These are phyloP conservation scores for Periparus ater DNA, from an alignment of 2,797 vertebrate species.

Conservation along the genomic window DNA sequence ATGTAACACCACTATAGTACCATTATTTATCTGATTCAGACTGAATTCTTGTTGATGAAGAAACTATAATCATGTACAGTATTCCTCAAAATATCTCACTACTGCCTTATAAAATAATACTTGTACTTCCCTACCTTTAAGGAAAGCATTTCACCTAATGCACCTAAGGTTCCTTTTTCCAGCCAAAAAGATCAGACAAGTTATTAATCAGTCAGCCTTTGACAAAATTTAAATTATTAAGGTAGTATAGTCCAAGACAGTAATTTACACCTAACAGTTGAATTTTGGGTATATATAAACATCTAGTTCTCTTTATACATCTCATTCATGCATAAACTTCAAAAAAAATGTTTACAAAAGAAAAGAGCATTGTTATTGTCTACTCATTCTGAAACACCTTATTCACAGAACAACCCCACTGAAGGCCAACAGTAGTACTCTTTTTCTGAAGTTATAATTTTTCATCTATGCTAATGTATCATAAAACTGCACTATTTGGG, in stretches of 20 bases:
- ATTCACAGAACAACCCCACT: background rate
- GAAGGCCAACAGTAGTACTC: background rate
- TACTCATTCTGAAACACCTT: background rate
- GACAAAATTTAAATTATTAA: background rate
- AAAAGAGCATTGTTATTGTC: background rate
- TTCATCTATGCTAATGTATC: background rate
- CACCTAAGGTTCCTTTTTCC: background rate
- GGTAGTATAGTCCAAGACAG: background rate
- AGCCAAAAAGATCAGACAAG: background rate
- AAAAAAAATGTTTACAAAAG: background rate
- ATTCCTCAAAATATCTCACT: background rate
- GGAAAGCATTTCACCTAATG: background rate
- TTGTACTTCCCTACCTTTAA: background rate
- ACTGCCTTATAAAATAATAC: background rate
- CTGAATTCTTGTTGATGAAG: background rate
- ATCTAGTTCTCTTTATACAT: background rate
- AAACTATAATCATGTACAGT: background rate
- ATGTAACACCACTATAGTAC: background rate
- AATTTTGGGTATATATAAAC: background rate
- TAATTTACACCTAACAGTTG: background rate
- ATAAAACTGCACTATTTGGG: background rate
- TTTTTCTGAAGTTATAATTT: background rate
- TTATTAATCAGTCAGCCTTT: background rate
- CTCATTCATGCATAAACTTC: background rate
- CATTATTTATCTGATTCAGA: background rate